Evolutionary conservation across 2,797 vertebrate species (phyloP).

Genomic region (Urophycis tenuis): DNA sequence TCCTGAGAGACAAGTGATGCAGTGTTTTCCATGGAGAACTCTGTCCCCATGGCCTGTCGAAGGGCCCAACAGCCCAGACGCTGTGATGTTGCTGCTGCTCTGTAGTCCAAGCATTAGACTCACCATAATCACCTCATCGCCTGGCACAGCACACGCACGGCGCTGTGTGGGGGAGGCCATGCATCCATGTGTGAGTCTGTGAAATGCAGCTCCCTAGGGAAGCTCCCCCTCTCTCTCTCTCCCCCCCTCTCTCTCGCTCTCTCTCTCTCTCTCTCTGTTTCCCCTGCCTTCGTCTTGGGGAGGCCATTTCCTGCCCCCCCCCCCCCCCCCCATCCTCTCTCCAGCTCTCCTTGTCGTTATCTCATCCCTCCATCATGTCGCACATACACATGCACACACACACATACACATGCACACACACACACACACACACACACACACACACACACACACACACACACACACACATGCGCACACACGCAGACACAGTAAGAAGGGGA

Average conservation of each 20-base stretch:
- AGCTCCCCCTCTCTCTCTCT: conserved; percentile 30
- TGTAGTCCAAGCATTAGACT: no score
- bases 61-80: background rate
- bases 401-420: conserved; percentile 13
- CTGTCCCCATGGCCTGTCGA: conserved; percentile 10
- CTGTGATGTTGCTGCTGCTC: no score
- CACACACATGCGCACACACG: conserved; percentile 11
- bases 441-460: conserved; percentile 8
- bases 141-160: conserved; percentile 25
- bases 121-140: conserved; percentile 22
- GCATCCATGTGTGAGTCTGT: conserved; percentile 30
- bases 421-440: conserved; percentile 14
- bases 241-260: conserved; percentile 22
- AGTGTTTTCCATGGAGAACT: conserved; percentile 38
- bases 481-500: background rate
- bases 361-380: conserved; percentile 16
- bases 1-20: conserved; percentile 29
- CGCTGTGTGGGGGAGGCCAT: conserved; percentile 7
- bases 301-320: conserved; percentile 60
- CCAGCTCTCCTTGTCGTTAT: conserved; percentile 23
- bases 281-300: conserved; percentile 15
- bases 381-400: background rate
- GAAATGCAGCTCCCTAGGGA: conserved; percentile 49
- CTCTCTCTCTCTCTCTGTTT: conserved; percentile 14
- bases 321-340: conserved; percentile 22